Base-by-base conservation (phyloP, 2,797 vertebrate species). In the Aphelocoma californica region DNA sequence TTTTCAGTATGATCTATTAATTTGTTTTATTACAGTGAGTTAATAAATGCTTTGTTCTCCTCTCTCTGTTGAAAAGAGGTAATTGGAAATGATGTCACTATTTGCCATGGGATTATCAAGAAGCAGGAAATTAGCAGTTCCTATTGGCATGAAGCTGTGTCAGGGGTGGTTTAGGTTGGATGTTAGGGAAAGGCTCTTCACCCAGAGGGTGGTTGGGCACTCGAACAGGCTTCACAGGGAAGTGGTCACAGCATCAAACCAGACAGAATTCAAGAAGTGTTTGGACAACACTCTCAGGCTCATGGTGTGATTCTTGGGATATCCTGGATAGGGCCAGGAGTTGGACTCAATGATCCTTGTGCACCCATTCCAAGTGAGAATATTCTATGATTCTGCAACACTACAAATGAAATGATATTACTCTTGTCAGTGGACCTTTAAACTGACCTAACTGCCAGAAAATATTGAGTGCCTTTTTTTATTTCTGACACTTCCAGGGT, bases 161-260 rank as follows among this genome's bases (percentile, higher is more conserved):
- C 13, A 18, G 58, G 36, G 15, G 12, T 6, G 64, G 38, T 19
- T 78, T 42, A 25, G 45, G 40, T 1, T 47, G 66, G 66, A 42
- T 72, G 5, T 42, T 20, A 32, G 66, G 36, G 10, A 31, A 40
- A 45, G 7, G 7, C 9, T 70, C 25, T 26, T 45, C n/a, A 5
- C 1, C 14, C 44, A 18, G 64, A 40, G 38, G 24, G 12, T 29
- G 57, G 0, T 0, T 45, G 51, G 72, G n/a, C 45, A 19, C 58
- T 40, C 58, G 28, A 19, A 24, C 29, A 12, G 79, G 38, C 10
- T 51, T 20, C 51, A 4, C 14, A 57, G 29, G 29, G 5, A 10
- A 23, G 7, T n/a, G 32, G 32, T 26, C 28, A 51, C 29, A 57
- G 44, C 60, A 8, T 2, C 8, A 23, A 66, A 15, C 31, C 47